Evolutionary conservation across 1,140 invertebrate genomes (phyloP), one percentile per base, ranked within the genome.

Genomic region (Drosophila bifasciata): DNA sequence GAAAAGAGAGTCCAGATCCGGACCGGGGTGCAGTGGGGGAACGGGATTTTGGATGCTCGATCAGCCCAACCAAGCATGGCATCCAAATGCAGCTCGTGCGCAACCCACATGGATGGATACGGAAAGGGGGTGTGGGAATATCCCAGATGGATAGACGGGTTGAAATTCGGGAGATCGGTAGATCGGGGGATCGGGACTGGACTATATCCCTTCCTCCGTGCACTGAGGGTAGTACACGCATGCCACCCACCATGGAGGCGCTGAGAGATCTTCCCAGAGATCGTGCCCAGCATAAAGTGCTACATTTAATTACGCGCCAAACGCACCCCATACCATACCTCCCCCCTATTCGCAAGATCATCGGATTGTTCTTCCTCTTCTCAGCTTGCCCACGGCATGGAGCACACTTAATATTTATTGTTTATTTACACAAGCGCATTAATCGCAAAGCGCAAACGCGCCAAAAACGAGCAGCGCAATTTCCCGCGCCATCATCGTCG

Each of bases 371-470:
- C 74, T 61, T 59, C 60, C 60, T 43, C 72, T 64, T 60, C 53
- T 59, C 45, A 62, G 78, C 50, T 49, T 69, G 52, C 40, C 72
- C 60, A 58, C 66, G 81, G 77, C 78, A 55, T 88, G 78, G 75
- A 81, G 78, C 78, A 67, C 75, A 88, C 78, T 86, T 88, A 83
- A 88, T 83, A 88, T 88, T 88, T 88, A 83, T 83, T 88, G 83
- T 88, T 88, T 88, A 88, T 88, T 88, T 88, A 88, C 83, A 88
- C 84, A 79, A 88, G 83, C 83, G 78, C 66, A 83, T 88, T 88
- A 88, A 88, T 79, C 78, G 83, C 74, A 78, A 88, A 83, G 74
- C 70, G 78, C 83, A 88, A 88, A 88, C 78, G 78, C 81, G 80
- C 76, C 71, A 85, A 85, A 84, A 79, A 79, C 79, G 71, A 84